A percentile compares a stretch with the other conserved stretches of the same genome.
Conservation (phyloP, 2,888 invertebrate species). For the Drosophila diplacantha region DNA sequence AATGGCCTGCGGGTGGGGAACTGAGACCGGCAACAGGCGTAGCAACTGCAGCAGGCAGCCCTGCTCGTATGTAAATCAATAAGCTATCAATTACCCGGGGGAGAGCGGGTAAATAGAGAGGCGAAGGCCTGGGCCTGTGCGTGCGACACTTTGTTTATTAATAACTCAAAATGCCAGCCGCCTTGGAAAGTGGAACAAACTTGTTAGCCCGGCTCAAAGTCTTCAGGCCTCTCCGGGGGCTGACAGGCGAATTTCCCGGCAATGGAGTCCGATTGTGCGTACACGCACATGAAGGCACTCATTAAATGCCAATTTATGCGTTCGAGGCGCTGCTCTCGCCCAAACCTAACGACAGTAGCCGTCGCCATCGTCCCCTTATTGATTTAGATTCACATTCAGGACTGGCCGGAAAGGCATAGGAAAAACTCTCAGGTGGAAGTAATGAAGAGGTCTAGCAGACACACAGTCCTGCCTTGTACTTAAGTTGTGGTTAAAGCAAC, state of each 20-base stretch:
- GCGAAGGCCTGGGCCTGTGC: conserved; percentile 5
- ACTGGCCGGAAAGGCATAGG: neutral
- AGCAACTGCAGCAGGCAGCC: neutral
- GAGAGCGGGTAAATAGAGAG: conserved; percentile 4
- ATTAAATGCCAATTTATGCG: conserved; percentile 40
- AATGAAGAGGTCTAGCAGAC: neutral
- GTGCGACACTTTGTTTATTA: conserved; percentile 54
- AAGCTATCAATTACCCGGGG: conserved; percentile 49
- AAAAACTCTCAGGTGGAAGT: neutral
- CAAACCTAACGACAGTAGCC: conserved; percentile 8
- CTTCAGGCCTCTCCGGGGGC: conserved; percentile 26
- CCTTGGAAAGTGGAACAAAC: conserved; percentile 48
- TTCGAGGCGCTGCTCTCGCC: conserved; percentile 8
- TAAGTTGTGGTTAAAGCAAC: neutral
- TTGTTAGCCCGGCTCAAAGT: conserved; percentile 49
- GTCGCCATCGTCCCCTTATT: conserved; percentile 14
- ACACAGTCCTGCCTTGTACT: neutral
- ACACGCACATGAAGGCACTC: conserved; percentile 15
- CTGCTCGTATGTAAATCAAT: conserved; percentile 48
- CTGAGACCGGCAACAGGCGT: neutral
- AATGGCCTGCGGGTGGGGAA: neutral
- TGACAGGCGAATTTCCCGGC: conserved; percentile 48
- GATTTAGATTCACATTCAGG: neutral
- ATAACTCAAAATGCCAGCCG: conserved; percentile 58
- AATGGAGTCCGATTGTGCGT: conserved; percentile 43